Percentiles rank a stretch among this genome's conserved stretches.
phyloP scores from a whole-genome alignment of 2,113 vertebrate genomes.

The Chelonoidis abingdonii region DNA sequence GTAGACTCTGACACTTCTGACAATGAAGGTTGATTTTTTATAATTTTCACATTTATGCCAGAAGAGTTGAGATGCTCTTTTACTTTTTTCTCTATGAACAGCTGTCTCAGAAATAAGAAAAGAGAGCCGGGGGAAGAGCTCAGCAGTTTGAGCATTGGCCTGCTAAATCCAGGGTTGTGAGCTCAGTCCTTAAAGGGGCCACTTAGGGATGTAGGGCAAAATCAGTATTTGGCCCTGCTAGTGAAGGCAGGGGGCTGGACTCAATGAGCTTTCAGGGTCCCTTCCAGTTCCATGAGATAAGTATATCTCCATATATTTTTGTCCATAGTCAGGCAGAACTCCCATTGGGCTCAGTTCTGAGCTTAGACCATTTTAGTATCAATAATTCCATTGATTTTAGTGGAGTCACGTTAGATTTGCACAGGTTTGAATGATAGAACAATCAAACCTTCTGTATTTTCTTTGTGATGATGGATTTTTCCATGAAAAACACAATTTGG shows the following conservation, averaged over 20 bases:
- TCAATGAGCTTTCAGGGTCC: too few species aligned
- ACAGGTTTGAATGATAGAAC: not conserved
- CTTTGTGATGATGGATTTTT: not conserved
- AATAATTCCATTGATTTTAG: not conserved
- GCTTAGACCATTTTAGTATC: not conserved
- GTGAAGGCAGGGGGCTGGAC: too few species aligned
- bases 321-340: conserved; percentile 2
- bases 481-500: not conserved
- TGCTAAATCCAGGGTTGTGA: too few species aligned
- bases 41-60: conserved; percentile 34
- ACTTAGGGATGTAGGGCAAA: too few species aligned
- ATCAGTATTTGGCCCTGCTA: too few species aligned
- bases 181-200: too few species aligned
- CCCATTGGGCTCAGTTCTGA: not conserved
- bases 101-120: not conserved
- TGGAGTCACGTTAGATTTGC: not conserved
- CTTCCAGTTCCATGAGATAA: too few species aligned
- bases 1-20: not conserved
- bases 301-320: not conserved
- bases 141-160: too few species aligned
- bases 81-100: conserved; percentile 27
- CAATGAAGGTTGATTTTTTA: conserved; percentile 35
- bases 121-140: not conserved
- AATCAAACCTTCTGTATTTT: not conserved
- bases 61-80: conserved; percentile 42